Base-by-base conservation (phyloP, 2,113 vertebrate species). In the Paramisgurnus dabryanus region DNA sequence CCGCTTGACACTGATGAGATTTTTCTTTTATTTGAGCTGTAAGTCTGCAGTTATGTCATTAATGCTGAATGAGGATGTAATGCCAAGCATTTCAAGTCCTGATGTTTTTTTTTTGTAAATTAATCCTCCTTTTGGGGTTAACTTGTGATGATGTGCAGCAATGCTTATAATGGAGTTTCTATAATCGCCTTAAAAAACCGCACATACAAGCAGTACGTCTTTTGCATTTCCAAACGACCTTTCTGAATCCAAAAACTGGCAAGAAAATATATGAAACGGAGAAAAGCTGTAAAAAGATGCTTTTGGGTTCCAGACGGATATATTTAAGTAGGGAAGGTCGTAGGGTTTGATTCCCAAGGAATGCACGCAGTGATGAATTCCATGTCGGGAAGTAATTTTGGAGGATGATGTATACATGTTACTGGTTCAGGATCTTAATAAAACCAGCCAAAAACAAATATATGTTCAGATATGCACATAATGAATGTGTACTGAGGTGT, bases 61-160 rank as follows among this genome's bases (percentile, higher is more conserved):
- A 70, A 72, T 58, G 55, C 72, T 34, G 53, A 40, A 57, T 49
- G 67, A 45, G 58, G 43, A 55, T 27, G 47, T 43, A 63, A 67
- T 78, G 34, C 65, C 7, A 43, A 80, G 66, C 60, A 82, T 58
- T 76, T 76, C 7, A 50, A 72, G 67, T 58, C 34, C 64, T 45
- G 49, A 40, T 68, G 50, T 6, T 11, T 15, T 43, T 8, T 8
- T 45, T 45, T 45, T n/a, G 17, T 7, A 17, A 41, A 22, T 39
- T 79, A 76, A 68, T 82, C 77, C 63, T 72, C 27, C 34, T 67
- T 60, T 71, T 71, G 53, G 61, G 65, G 71, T 76, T 41, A 5
- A n/a, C 34, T 76, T 47, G 27, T 8, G 12, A 49, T 65, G 66
- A 67, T 47, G 69, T 71, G 12, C 13, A 64, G 6, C 45, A 63